These are phyloP conservation scores for Drosophila barbarae DNA, from an alignment of 2,888 invertebrate species.

Conservation along the genomic window DNA sequence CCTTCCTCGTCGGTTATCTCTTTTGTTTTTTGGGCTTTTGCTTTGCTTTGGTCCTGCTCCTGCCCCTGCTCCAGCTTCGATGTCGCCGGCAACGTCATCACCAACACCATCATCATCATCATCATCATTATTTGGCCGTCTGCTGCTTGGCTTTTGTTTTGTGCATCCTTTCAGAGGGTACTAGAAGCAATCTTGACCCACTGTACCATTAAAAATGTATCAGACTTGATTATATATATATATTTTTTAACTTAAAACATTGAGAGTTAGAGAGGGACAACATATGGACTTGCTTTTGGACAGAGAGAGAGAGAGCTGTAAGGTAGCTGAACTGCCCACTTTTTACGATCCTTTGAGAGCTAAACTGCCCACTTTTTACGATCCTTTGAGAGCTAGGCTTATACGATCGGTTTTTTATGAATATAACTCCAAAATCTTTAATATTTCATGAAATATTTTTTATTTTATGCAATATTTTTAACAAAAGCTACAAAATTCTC, in stretches of 20 bases:
- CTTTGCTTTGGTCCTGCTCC: conserved; percentile 32
- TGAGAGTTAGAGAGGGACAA: background rate
- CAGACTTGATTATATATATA: background rate
- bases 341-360: background rate
- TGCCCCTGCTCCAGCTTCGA: background rate
- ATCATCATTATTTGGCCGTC: conserved; percentile 49
- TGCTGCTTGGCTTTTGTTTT: conserved; percentile 21
- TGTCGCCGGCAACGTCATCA: conserved; percentile 20
- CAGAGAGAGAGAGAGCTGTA: background rate
- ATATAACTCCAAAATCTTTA: too few relatives aligned
- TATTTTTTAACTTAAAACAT: background rate
- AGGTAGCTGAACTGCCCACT: background rate
- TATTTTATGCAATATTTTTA: too few relatives aligned
- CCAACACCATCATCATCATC: conserved; percentile 40
- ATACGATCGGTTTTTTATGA: too few relatives aligned
- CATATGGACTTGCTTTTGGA: background rate
- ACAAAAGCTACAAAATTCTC: too few relatives aligned
- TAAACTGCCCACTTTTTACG: background rate
- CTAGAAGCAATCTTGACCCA: conserved; percentile 7
- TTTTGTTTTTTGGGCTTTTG: conserved; percentile 56
- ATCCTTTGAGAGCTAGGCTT: background rate
- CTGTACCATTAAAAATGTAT: background rate
- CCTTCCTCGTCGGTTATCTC: conserved; percentile 47
- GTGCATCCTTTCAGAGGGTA: conserved; percentile 11
- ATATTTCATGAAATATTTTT: background rate